Evolutionary conservation across 2,888 invertebrate genomes (phyloP), one percentile per base, ranked within the genome.

Genomic region (Abrostola tripartita): DNA sequence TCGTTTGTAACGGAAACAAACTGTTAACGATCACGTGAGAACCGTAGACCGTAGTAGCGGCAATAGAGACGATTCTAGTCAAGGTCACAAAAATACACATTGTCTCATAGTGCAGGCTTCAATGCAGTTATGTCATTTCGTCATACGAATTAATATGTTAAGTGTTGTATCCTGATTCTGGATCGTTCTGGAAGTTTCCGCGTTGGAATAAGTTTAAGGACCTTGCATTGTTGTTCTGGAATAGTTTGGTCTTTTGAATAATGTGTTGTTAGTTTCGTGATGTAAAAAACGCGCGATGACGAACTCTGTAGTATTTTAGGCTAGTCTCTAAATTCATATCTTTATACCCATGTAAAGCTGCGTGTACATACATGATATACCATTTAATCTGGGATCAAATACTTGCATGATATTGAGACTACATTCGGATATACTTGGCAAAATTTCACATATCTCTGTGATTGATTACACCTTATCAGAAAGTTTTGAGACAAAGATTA

Each of bases 391-490:
- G 2, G 35, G 37, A 53, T 41, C n/a, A 35, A 62, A 62, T 37
- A 49, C 52, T 38, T 58, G 62, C 52, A 47, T 37, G 53, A 44
- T 62, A 64, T 59, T 55, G 61, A 49, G 49, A 35, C 37, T 57
- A 56, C 40, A 41, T 59, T 63, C 38, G 10, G 41, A 49, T 36
- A 67, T 37, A 24, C 24, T 42, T 47, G 36, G 61, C 38, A 36
- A 51, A 66, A 67, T 67, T 73, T 75, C 58, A 69, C 54, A 66
- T 57, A 65, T 61, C 58, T 40, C 49, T 24, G 60, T 51, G 65
- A 70, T 81, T 81, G 84, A 84, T 85, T 77, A 81, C 55, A 56
- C 12, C 55, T 79, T 79, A 86, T 79, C 81, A 60, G 49, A 72
- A 70, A 78, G 36, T 63, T 79, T 80, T 62, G 50, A 75, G 76